phyloP scores from a whole-genome alignment of 1,140 invertebrate genomes.

The Plectrocnemia conspersa region DNA sequence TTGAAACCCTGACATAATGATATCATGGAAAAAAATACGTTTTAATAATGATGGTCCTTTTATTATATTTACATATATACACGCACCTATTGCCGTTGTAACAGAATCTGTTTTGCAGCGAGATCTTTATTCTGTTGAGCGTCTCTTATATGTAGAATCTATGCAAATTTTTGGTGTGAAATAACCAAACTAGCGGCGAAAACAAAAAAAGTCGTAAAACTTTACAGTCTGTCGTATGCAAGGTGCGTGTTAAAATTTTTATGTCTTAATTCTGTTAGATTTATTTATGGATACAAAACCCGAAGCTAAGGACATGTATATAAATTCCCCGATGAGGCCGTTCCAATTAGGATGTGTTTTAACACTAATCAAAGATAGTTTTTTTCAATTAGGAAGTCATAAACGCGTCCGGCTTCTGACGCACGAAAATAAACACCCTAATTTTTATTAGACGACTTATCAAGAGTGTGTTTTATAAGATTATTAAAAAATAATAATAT shows the following conservation, averaged over 20 bases:
- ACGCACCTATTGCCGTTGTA: no score
- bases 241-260: constrained; percentile 32
- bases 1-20: no score
- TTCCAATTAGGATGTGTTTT: constrained; percentile 26
- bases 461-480: background rate
- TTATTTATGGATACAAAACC: constrained; percentile 23
- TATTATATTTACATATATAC: no score
- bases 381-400: constrained; percentile 34
- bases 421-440: no score
- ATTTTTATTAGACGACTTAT: constrained; percentile 1
- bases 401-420: constrained; percentile 29
- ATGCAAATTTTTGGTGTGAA: constrained; percentile 1
- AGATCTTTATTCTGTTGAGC: no score
- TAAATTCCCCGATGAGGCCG: constrained; percentile 10
- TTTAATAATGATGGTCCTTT: no score
- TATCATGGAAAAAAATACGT: no score
- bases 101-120: no score
- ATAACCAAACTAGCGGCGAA: no score
- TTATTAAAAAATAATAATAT: constrained; percentile 1
- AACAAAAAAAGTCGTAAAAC: constrained; percentile 32
- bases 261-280: constrained; percentile 32
- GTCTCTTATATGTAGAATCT: background rate
- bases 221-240: constrained; percentile 34
- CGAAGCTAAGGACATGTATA: constrained; percentile 23
- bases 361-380: constrained; percentile 25